A percentile compares a stretch with the other conserved stretches of the same genome.
Evolutionary conservation across 2,797 vertebrate genomes (phyloP).

Genomic region (Sebastes itinus): DNA sequence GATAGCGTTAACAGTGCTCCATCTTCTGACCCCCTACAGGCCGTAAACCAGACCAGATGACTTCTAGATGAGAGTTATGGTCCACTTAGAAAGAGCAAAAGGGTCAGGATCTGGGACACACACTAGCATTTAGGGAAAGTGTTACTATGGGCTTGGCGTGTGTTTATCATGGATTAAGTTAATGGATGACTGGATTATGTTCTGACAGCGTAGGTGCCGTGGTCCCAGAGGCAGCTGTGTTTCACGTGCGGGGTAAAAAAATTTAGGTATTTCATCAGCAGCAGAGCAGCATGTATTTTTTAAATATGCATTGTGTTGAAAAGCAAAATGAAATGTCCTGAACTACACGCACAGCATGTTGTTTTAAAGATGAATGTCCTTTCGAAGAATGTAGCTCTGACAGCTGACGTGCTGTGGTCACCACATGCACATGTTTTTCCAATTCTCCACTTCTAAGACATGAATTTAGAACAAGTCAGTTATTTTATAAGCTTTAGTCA

Average conservation of each 20-base stretch:
- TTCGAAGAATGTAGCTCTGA: not conserved
- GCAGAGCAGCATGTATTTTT: not conserved
- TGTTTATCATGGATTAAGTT: constrained; percentile 66
- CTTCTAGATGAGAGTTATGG: constrained; percentile 64
- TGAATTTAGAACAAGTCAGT: not conserved
- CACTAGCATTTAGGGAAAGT: constrained; percentile 57
- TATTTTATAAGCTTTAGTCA: not conserved
- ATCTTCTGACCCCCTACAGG: constrained; percentile 30
- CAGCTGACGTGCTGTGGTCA: constrained; percentile 8
- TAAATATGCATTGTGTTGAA: not conserved
- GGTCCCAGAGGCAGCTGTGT: constrained; percentile 49
- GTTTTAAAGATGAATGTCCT: not conserved
- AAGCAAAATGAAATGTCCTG: not conserved
- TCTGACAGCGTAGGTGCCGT: constrained; percentile 47
- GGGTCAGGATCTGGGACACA: constrained; percentile 52
- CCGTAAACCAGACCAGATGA: constrained; percentile 53
- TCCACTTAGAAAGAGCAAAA: constrained; percentile 67
- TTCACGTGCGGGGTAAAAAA: not conserved
- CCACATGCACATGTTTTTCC: constrained; percentile 8
- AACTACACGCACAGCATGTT: not conserved
- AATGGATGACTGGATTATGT: constrained; percentile 58
- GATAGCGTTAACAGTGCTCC: constrained; percentile 23
- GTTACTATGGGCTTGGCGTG: constrained; percentile 52
- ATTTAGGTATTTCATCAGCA: not conserved
- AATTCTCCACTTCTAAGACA: not conserved